Base-by-base conservation (phyloP, 2,888 invertebrate species). In the Diarsia dahlii region DNA sequence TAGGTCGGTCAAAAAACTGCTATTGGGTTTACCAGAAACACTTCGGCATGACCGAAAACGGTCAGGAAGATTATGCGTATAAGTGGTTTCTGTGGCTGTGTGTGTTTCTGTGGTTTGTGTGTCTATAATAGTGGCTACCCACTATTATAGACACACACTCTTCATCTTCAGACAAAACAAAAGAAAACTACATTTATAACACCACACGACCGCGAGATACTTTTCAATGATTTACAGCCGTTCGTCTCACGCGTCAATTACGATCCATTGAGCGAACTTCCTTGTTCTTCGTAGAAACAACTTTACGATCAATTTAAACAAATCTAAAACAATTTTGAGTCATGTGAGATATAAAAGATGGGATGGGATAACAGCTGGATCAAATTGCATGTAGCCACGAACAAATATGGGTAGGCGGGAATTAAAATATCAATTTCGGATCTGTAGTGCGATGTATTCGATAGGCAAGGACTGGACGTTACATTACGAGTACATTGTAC, bases 301-400 rank as follows among this genome's bases (percentile, higher is more conserved):
- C 71, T 88, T 88, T 88, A 87, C 76, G 87, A 88, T 80, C 87
- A 87, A 88, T 87, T 88, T 88, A 87, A 87, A 87, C 80, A 84
- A 83, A 87, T 87, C 66, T 87, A 83, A 88, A 83, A 84, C 78
- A 78, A 76, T 84, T 78, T 73, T 78, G 66, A 85, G 67, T 82
- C 76, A 52, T 76, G 56, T 85, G 77, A 64, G 72, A 73, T 73
- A 70, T 67, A 58, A 70, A 74, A 80, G 62, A 78, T 81, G 46
- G 45, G 67, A 76, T 58, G 64, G 54, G 64, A 68, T 73, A 66
- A 63, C 39, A 28, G 12, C 60, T 58, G 45, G 50, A 71, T 80
- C 63, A 83, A 52, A 60, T 71, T 67, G 67, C 58, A 39, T 78
- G n/a, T 50, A n/a, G 63, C 23, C 13, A 62, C 28, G 60, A 15